Evolutionary conservation across 2,113 vertebrate genomes (phyloP), one percentile per base, ranked within the genome.

Genomic region (Ivindomyrus marchei): DNA sequence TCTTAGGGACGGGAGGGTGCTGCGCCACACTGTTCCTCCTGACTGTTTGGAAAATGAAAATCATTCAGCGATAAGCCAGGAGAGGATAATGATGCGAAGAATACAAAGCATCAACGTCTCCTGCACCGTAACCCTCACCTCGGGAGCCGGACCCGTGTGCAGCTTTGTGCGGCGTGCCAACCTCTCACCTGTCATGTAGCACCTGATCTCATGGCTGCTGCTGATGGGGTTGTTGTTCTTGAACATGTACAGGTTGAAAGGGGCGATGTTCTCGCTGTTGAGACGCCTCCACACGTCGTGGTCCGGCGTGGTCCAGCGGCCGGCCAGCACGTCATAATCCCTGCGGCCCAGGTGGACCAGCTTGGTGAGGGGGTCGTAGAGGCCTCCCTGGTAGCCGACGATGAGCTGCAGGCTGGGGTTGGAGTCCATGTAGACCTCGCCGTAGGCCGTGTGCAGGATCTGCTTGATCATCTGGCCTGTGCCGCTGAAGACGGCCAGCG

Each of bases 221-320:
- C 98, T 99, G 91, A 99, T 96, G 11, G 99, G 99, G 88, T 99
- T 99, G 96, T 99, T 99, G 92, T 98, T 99, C 95, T 99, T 99
- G 94, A 99, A 99, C 98, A 99, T 98, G 91, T 99, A 99, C 90
- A 99, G 94, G 94, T 99, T 99, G 94, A 99, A 99, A 21, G 99
- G 99, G 94, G 98, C 96, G 11, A 99, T 96, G 93, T 96, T 97
- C 95, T 95, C 96, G 92, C 95, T 97, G 92, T 97, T 98, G 53
- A 99, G 95, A 0, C 96, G 96, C 90, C 98, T 98, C 99, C 99
- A 99, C 77, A 99, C 93, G 6, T 97, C 96, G 0, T 97, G 97
- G 94, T 99, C 95, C 0, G 99, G 98, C 83, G 97, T 98, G 0
- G 98, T 99, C 99, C 99, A 99, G 19, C 99, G 97, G 7, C 99